Base-by-base conservation (phyloP, 23 tunicate genomes). In the Oikopleura dioica region DNA sequence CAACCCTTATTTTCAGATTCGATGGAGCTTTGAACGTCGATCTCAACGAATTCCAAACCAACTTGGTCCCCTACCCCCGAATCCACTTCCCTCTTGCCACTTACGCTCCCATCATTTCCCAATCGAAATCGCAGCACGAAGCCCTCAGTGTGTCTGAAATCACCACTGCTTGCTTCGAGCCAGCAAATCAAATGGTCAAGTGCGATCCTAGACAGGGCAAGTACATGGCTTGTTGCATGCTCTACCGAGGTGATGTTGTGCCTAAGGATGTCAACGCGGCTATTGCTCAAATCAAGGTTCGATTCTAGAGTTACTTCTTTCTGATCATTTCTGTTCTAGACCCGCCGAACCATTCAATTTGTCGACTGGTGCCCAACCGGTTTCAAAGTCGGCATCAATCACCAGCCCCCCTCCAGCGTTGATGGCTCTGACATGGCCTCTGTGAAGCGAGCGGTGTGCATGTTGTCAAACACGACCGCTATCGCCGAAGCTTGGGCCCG, bases 191-290 rank as follows among this genome's bases (percentile, higher is more conserved):
- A 86, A 92, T 92, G 97, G 97, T 92, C 69, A 92, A 92, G 59
- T 92, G 97, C 79, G 97, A 92, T 72, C 97, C 97, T 5, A 87
- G 97, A 76, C 87, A 92, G 69, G 97, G 97, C 76, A 92, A 92
- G 51, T 92, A 92, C 92, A 92, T 92, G 97, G 97, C 97, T 29
- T 89, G 96, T 80, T 89, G 96, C 76, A 89, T 89, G 96, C 76
- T 89, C 82, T 89, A 89, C 82, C 79, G 98, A 50, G 98, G 98
- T 36, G 98, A 92, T 58, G 98, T 92, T 37, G 98, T 92, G 35
- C 98, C 98, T 32, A 92, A 92, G 51, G 98, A 92, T 77, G 98
- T 92, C 72, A 92, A 92, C 81, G 98, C 98, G 32, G 98, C 94
- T 68, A 86, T 92, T 78, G 98, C 98, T 12, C 87, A 86, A 9